Base-by-base conservation (phyloP, 1,140 invertebrate genomes). In the Carposina sasakii region DNA sequence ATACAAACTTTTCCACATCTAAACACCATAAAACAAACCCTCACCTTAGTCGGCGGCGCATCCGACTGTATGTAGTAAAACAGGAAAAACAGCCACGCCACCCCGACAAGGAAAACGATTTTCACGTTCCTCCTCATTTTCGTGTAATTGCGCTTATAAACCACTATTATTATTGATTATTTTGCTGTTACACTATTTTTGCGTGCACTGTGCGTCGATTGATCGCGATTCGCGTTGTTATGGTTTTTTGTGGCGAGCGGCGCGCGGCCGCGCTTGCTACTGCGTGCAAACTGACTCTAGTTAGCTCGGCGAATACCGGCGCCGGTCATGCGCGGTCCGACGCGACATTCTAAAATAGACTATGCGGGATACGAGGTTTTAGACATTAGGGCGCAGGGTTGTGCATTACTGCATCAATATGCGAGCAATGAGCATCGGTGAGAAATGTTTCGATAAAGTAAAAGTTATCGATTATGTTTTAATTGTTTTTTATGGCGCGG, bases 1-100 rank as follows among this genome's bases (percentile, higher is more conserved):
- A 41, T 55, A 71, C 63, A 75, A 21, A 39, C 20, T 10, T 21
- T 39, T 16, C n/a, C 16, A 12, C 16, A 16, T 10, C 36, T 21
- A 39, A 39, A 20, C 20, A 1, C 3, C 17, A 21, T 8, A 34
- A 34, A 34, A 16, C 10, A 13, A 16, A 13, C 12, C 20, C 58
- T 63, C 60, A 82, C 78, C 78, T 82, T 82, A 34, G 62, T 55
- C 30, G 67, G 69, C 21, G 61, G 30, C 1, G 73, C 56, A 33
- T 81, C 79, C 33, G 75, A 66, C 48, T 83, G 79, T 74, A 79
- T 81, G 55, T 69, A 81, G 60, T 81, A 83, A 43, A 83, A 77
- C 42, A 83, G 50, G 48, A 72, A 67, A 54, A 81, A 77, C 57
- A 81, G 73, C 79, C 79, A 83, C 31, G 68, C 79, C 30, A 64